phyloP scores from a whole-genome alignment of 2,113 vertebrate genomes.

The Salminus brasiliensis region DNA sequence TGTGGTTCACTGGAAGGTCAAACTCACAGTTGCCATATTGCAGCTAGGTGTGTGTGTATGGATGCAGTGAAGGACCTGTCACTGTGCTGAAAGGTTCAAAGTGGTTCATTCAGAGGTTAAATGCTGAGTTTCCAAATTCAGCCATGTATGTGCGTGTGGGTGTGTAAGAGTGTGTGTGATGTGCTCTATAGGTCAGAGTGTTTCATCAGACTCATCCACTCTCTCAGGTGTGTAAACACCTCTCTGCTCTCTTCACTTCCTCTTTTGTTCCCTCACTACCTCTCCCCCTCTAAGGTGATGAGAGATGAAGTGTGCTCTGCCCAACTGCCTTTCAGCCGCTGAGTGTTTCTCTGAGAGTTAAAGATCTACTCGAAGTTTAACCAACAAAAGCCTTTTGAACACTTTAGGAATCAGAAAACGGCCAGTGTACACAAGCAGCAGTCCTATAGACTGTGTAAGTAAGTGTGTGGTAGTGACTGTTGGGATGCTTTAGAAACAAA shows the following conservation, averaged over 20 bases:
- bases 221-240: constrained; percentile 51
- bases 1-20: constrained; percentile 33
- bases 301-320: constrained; percentile 14
- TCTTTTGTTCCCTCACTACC: constrained; percentile 14
- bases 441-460: constrained; percentile 1
- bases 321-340: constrained; percentile 9
- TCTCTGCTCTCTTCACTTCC: neutral
- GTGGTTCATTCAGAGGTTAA: constrained; percentile 20
- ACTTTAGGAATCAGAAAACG: neutral
- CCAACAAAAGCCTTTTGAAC: neutral
- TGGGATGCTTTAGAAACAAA: neutral
- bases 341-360: neutral
- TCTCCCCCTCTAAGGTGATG: constrained; percentile 9
- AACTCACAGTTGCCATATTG: neutral
- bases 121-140: constrained; percentile 13
- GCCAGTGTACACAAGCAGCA: neutral
- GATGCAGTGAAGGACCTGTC: constrained; percentile 22
- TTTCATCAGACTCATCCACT: constrained; percentile 46
- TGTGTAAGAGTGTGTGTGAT: neutral
- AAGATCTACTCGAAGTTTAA: neutral
- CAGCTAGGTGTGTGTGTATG: neutral
- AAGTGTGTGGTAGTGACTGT: constrained; percentile 12
- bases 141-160: neutral
- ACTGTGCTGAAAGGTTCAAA: constrained; percentile 12
- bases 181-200: constrained; percentile 5